A percentile compares a stretch with the other conserved stretches of the same genome.
phyloP scores from a whole-genome alignment of 1,140 invertebrate genomes.

The Ladona fulva region DNA sequence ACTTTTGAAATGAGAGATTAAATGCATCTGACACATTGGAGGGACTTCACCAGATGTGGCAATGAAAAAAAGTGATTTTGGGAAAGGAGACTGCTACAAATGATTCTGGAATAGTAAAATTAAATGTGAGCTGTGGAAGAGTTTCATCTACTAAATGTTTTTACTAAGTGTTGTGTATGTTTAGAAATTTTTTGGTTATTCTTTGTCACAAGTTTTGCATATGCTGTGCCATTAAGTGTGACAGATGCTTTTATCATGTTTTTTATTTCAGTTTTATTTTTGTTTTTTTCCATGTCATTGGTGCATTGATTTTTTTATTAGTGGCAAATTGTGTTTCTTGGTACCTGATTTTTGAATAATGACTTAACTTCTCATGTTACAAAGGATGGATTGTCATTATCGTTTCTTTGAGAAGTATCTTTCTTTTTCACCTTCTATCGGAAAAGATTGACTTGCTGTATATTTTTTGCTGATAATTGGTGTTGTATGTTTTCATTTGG shows the following conservation, averaged over 20 bases:
- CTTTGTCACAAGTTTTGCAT: not conserved
- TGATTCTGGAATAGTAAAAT: not conserved
- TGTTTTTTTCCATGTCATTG: not conserved
- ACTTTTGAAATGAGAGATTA: not conserved
- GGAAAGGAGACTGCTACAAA: not conserved
- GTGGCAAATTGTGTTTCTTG: not conserved
- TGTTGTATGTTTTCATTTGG: not conserved
- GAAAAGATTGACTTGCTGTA: not conserved
- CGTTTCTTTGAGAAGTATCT: no score
- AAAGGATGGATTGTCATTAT: no score
- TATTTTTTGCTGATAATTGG: not conserved
- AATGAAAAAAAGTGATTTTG: not conserved
- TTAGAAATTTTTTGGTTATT: not conserved
- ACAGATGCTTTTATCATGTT: conserved; percentile 4
- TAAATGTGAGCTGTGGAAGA: not conserved
- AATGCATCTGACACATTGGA: not conserved
- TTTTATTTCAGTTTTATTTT: not conserved
- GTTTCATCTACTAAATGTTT: not conserved
- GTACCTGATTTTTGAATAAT: no score
- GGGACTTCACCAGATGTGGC: not conserved
- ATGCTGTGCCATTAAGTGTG: not conserved
- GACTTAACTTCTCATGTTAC: no score
- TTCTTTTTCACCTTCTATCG: no score
- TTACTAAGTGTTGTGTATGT: not conserved
- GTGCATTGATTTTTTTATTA: not conserved